Percentiles rank a stretch among this genome's conserved stretches.
Evolutionary conservation across 2,888 invertebrate genomes (phyloP).

Genomic region (Scaptomyza caliginosa): DNA sequence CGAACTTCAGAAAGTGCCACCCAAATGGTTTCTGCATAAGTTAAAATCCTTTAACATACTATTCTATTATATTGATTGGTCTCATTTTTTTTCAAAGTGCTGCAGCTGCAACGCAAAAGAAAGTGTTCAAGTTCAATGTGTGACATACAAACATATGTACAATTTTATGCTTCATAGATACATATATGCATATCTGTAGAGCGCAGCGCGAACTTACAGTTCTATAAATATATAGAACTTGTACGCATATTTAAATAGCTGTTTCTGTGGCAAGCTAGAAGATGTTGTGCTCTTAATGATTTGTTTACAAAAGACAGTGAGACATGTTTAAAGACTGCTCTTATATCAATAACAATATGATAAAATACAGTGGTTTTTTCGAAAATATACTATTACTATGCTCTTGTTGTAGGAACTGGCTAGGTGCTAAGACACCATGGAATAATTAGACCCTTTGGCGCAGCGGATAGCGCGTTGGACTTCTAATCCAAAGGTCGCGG

Average conservation of each 20-base stretch:
- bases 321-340: conserved; percentile 6
- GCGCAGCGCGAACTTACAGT: conserved; percentile 5
- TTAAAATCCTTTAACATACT: conserved; percentile 27
- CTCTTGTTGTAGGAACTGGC: conserved; percentile 5
- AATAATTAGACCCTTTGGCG: conserved; percentile 80
- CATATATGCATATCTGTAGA: neutral
- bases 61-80: conserved; percentile 15
- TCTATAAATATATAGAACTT: conserved; percentile 62
- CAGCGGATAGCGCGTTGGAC: conserved; percentile 85
- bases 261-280: conserved; percentile 21
- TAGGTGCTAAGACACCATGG: conserved; percentile 6
- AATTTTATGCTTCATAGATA: neutral
- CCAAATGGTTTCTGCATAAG: conserved; percentile 5
- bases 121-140: conserved; percentile 11
- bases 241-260: conserved; percentile 57
- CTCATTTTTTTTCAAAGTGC: neutral
- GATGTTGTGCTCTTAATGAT: conserved; percentile 4
- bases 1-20: neutral
- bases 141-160: neutral
- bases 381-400: conserved; percentile 1
- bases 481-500: conserved; percentile 85
- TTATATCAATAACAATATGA: neutral
- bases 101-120: conserved; percentile 11
- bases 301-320: conserved; percentile 28
- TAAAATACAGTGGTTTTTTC: neutral